A percentile compares a stretch with the other conserved stretches of the same genome.
Evolutionary conservation across 1,140 invertebrate species (phyloP).

Genomic region (Plutomurus gul): DNA sequence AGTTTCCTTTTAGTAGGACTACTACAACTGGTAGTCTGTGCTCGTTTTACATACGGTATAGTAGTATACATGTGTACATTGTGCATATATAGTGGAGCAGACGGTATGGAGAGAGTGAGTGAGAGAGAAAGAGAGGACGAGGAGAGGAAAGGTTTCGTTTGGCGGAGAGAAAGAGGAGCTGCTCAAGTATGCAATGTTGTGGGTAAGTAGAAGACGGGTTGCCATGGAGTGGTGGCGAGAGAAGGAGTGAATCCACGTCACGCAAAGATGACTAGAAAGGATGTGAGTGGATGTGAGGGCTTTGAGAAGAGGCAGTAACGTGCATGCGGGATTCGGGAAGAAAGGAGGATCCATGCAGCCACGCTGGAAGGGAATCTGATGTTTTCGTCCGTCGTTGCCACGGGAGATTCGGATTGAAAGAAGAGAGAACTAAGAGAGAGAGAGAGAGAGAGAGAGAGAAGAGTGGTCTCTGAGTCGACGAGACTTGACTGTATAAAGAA

Average conservation of each 20-base stretch:
- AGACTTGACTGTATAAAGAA: background rate
- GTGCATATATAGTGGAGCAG: too few relatives aligned
- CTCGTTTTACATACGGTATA: too few relatives aligned
- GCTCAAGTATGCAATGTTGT: constrained; percentile 48
- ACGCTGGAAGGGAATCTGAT: constrained; percentile 27
- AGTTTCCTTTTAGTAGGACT: background rate
- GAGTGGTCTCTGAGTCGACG: background rate
- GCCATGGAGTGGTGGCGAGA: constrained; percentile 34
- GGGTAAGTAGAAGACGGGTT: constrained; percentile 31
- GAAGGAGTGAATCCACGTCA: constrained; percentile 28
- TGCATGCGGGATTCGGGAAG: constrained; percentile 43
- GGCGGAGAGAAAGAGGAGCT: constrained; percentile 22
- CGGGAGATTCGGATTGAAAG: constrained; percentile 30
- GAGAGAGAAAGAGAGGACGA: too few relatives aligned
- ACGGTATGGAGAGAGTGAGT: too few relatives aligned
- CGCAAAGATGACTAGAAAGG: constrained; percentile 42
- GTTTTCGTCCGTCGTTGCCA: constrained; percentile 46
- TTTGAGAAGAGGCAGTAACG: constrained; percentile 29
- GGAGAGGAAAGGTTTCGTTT: background rate
- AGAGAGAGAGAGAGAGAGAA: background rate
- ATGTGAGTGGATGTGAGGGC: constrained; percentile 37
- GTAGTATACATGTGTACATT: too few relatives aligned
- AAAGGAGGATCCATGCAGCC: constrained; percentile 31
- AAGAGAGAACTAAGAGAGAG: background rate
- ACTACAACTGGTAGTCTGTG: too few relatives aligned